These are phyloP conservation scores for Nephrotoma flavescens DNA, from an alignment of 2,888 invertebrate species.

Conservation along the genomic window DNA sequence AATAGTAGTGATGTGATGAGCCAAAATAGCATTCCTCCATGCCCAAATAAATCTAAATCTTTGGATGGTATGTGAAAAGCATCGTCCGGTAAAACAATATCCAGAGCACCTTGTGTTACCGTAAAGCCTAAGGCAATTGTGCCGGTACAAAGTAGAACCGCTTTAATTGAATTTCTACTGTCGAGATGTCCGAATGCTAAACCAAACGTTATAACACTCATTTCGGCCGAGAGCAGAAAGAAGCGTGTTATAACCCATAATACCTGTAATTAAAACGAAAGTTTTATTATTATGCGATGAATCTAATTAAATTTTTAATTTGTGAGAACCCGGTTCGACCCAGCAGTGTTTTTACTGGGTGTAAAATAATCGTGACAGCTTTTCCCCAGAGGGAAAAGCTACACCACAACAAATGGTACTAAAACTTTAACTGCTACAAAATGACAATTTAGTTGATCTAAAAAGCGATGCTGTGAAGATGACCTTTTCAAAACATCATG, in stretches of 20 bases:
- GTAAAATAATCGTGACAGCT: neutral
- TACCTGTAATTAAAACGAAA: neutral
- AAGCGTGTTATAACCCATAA: neutral
- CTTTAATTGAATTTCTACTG: constrained; percentile 2
- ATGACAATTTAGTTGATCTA: no score
- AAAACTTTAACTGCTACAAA: neutral
- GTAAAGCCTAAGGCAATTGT: constrained; percentile 1
- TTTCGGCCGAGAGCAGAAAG: constrained; percentile 1
- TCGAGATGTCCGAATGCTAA: constrained; percentile 1
- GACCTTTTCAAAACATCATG: no score
- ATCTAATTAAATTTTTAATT: no score
- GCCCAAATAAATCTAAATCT: constrained; percentile 5
- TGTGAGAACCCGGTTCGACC: no score
- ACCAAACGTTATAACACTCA: constrained; percentile 3
- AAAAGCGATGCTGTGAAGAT: no score
- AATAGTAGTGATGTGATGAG: neutral
- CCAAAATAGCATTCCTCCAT: constrained; percentile 1
- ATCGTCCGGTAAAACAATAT: constrained; percentile 4
- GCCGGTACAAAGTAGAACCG: neutral
- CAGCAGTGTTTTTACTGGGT: no score
- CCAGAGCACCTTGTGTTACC: neutral
- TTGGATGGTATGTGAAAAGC: constrained; percentile 4
- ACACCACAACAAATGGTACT: neutral
- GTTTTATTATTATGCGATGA: neutral
- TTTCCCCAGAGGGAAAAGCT: no score